Evolutionary conservation across 2,888 invertebrate genomes (phyloP), one percentile per base, ranked within the genome.

Genomic region (Pandemis cinnamomeana): DNA sequence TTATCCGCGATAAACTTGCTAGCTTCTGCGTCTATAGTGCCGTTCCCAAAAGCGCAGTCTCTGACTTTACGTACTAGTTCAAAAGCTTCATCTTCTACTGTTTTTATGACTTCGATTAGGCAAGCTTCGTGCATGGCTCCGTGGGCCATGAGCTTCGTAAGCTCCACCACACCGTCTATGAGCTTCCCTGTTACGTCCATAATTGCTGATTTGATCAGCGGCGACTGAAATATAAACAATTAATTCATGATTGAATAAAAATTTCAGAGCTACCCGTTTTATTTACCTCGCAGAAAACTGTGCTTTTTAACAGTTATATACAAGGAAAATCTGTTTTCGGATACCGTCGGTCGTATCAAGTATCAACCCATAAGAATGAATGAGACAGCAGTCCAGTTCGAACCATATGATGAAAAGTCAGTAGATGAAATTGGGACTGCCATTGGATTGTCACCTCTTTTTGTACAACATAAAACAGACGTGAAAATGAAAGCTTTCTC

Each of bases 101-200:
- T 85, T 77, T 84, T 90, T 27, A 93, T 86, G 0, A 93, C 93
- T 86, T 94, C 93, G 8, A 94, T 92, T 1, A 94, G 91, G 62
- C 93, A 94, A 0, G 93, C 93, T 81, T 94, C 93, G n/a, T 93
- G 93, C 93, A 93, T 93, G 0, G 93, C 93, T 3, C 93, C 93
- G 44, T 93, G 93, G 0, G 93, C 93, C 90, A 94, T 91, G 7
- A 91, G 80, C 67, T 93, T 93, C 0, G 93, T 92, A 2, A 94
- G 80, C 1, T 87, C 87, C 2, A 92, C 89, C 0, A 92, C 86
- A 3, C 93, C 93, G 13, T 90, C 87, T 11, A 92, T 86, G 2
- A 94, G 81, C 63, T 89, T 90, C 0, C 86, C 83, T 0, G 92
- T 91, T 5, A 93, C 86, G 8, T 89, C 91, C 92, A 93, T 93